These are phyloP conservation scores for Trogon surrucura DNA, from an alignment of 2,113 vertebrate genomes.

Conservation along the genomic window DNA sequence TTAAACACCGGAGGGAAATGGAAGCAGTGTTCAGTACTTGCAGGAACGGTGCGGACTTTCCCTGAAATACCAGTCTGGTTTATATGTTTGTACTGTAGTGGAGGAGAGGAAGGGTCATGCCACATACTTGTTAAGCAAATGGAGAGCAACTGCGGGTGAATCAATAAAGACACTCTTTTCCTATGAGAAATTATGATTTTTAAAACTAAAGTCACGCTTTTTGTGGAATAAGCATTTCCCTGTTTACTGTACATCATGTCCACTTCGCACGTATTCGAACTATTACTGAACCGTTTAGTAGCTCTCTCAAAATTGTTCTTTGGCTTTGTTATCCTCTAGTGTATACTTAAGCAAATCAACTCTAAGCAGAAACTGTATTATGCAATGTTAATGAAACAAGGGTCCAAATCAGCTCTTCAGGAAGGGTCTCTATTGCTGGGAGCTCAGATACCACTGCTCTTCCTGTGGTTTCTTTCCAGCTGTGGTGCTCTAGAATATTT, in stretches of 20 bases:
- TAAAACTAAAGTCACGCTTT: neutral
- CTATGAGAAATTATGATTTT: neutral
- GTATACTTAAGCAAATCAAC: neutral
- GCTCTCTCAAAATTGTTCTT: neutral
- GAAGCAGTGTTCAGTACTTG: neutral
- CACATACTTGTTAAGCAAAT: neutral
- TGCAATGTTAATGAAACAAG: neutral
- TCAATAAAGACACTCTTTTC: neutral
- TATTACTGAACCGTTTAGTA: neutral
- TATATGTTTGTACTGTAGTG: neutral
- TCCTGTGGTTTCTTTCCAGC: neutral
- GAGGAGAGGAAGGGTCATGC: neutral
- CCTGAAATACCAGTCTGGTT: neutral
- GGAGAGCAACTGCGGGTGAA: neutral
- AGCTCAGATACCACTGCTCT: neutral
- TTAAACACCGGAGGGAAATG: neutral
- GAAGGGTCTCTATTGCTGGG: neutral
- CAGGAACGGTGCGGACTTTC: neutral
- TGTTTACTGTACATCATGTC: neutral
- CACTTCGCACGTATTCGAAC: neutral
- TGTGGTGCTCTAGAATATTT: neutral
- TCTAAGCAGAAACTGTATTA: neutral
- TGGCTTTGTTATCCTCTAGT: neutral
- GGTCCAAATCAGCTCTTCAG: neutral
- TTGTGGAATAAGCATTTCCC: neutral